phyloP scores from a whole-genome alignment of 1,140 invertebrate genomes.

The Caenorhabditis latens region DNA sequence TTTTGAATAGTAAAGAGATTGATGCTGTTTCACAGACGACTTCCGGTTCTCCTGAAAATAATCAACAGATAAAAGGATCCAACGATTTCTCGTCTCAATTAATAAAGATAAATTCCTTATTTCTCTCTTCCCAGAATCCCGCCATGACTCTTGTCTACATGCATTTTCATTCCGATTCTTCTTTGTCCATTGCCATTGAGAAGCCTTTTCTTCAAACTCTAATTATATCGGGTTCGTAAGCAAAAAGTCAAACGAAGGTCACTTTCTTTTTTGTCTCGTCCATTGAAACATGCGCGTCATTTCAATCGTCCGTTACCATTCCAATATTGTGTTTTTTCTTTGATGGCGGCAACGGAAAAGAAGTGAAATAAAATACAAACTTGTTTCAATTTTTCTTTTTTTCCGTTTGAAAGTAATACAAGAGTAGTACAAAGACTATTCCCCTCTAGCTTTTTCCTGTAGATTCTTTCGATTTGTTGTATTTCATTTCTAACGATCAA shows the following conservation, averaged over 20 bases:
- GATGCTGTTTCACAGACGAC: slow-evolving; percentile 63
- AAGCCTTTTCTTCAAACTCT: slow-evolving; percentile 40
- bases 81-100: too few relatives aligned
- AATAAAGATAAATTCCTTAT: too few relatives aligned
- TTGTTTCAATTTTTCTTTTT: slow-evolving; percentile 47
- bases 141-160: background rate
- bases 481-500: background rate
- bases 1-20: slow-evolving; percentile 70
- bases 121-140: background rate
- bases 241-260: slow-evolving; percentile 44
- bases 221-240: slow-evolving; percentile 29
- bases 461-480: slow-evolving; percentile 45
- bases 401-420: slow-evolving; percentile 12
- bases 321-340: slow-evolving; percentile 9
- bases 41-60: slow-evolving; percentile 62
- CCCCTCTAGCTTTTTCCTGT: background rate
- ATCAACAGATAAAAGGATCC: too few relatives aligned
- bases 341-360: slow-evolving; percentile 1
- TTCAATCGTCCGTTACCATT: slow-evolving; percentile 26
- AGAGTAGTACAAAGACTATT: slow-evolving; percentile 42
- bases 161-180: background rate
- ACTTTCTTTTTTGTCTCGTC: background rate
- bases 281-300: slow-evolving; percentile 41
- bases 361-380: slow-evolving; percentile 9
- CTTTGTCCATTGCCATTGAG: slow-evolving; percentile 26